Percentiles rank a stretch among this genome's conserved stretches.
phyloP scores from a whole-genome alignment of 2,888 invertebrate genomes.

The Cataglyphis livida region DNA sequence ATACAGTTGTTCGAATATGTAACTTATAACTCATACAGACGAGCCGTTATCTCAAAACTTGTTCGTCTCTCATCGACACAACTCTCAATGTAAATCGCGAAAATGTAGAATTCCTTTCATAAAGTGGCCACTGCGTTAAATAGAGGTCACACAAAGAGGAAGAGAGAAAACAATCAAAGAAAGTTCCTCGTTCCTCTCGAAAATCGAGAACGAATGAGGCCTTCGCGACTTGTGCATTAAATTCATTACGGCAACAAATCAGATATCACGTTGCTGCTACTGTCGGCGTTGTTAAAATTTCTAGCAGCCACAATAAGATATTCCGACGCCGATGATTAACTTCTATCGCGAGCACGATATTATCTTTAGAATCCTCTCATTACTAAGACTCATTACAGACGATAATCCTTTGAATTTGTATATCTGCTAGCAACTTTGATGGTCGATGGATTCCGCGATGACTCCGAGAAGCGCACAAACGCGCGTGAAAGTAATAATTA shows the following conservation, averaged over 20 bases:
- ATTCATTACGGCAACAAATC: constrained; percentile 64
- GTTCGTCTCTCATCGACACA: constrained; percentile 21
- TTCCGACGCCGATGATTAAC: constrained; percentile 55
- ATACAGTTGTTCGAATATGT: neutral
- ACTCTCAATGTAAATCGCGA: constrained; percentile 45
- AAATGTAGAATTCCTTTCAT: constrained; percentile 58
- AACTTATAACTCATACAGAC: constrained; percentile 40
- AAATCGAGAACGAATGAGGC: constrained; percentile 61
- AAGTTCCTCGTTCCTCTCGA: constrained; percentile 53
- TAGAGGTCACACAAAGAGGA: constrained; percentile 62
- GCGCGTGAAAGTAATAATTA: constrained; percentile 50
- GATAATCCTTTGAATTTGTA: constrained; percentile 57
- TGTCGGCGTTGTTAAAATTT: constrained; percentile 68
- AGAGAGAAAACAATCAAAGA: constrained; percentile 59
- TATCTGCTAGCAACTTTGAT: constrained; percentile 34
- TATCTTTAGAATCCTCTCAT: constrained; percentile 49
- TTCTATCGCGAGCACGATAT: constrained; percentile 38
- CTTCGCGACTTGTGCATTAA: constrained; percentile 68
- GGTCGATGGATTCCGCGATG: constrained; percentile 9
- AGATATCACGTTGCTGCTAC: constrained; percentile 60
- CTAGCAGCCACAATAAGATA: constrained; percentile 60
- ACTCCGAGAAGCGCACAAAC: neutral
- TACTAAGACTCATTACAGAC: constrained; percentile 31
- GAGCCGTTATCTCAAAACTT: constrained; percentile 33
- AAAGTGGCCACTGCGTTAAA: constrained; percentile 60